Evolutionary conservation across 1,140 invertebrate species (phyloP).

Genomic region (Nixonia krombeini): DNA sequence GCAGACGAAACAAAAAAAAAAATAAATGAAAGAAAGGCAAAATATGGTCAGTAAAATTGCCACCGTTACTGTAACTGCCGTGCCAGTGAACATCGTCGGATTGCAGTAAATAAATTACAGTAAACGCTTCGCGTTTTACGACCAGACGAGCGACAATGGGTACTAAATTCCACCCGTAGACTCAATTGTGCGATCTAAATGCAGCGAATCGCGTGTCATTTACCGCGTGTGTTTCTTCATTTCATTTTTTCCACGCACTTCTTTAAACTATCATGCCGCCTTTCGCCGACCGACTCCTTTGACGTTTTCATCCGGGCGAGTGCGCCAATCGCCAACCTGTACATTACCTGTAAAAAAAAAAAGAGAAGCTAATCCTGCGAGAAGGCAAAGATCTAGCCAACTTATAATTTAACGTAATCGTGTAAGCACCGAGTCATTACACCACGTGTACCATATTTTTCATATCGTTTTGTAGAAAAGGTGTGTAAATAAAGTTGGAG

Average conservation of each 20-base stretch:
- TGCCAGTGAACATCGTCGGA: constrained; percentile 2
- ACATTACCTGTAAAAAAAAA: neutral
- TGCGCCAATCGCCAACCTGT: no score
- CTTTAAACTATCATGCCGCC: no score
- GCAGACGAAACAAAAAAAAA: neutral
- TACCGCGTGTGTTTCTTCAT: no score
- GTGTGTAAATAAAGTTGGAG: neutral
- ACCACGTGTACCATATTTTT: neutral
- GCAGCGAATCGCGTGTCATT: constrained; percentile 4
- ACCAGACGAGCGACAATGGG: constrained; percentile 18
- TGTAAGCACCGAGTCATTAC: neutral
- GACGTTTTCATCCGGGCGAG: neutral
- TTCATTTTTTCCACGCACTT: neutral
- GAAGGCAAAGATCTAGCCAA: no score
- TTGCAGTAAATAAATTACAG: constrained; percentile 20
- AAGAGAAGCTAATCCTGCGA: no score
- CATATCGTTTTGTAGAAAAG: neutral
- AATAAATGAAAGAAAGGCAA: constrained; percentile 11
- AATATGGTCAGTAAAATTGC: constrained; percentile 12
- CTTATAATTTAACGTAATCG: no score
- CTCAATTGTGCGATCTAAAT: constrained; percentile 17
- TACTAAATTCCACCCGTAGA: constrained; percentile 21
- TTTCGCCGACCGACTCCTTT: neutral
- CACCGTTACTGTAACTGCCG: constrained; percentile 6
- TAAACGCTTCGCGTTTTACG: constrained; percentile 22